phyloP scores from a whole-genome alignment of 2,797 vertebrate genomes.

The Takifugu rubripes region DNA sequence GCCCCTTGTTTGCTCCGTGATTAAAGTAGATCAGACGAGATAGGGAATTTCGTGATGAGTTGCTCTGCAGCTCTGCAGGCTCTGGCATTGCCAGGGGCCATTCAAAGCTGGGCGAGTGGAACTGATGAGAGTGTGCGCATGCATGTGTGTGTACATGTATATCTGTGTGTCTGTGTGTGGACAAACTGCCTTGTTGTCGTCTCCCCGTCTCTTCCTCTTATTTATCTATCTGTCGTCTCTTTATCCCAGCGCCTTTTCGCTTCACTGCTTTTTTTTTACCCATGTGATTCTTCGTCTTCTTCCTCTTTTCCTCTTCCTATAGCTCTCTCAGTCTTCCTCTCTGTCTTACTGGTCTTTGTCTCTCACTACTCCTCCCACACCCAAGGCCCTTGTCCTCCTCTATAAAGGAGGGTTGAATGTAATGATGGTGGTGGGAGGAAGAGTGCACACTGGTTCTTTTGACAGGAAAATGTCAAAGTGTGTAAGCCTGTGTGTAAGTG shows the following conservation, averaged over 20 bases:
- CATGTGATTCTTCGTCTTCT: conserved; percentile 46
- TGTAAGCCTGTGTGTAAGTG: conserved; percentile 49
- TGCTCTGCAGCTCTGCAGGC: conserved; percentile 53
- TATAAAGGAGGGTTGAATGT: conserved; percentile 77
- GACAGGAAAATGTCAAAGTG: conserved; percentile 78
- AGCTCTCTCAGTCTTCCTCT: conserved; percentile 42
- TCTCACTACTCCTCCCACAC: conserved; percentile 29
- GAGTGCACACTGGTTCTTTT: conserved; percentile 76
- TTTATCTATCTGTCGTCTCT: conserved; percentile 66
- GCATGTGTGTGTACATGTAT: conserved; percentile 3
- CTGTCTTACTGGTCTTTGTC: conserved; percentile 35
- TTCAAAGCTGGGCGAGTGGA: conserved; percentile 62
- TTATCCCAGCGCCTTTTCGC: conserved; percentile 56
- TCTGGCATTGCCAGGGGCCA: conserved; percentile 57
- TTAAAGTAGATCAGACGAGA: conserved; percentile 67
- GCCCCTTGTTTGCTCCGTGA: conserved; percentile 57
- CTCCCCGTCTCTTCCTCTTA: conserved; percentile 58
- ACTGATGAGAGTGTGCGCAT: conserved; percentile 52
- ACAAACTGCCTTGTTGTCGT: conserved; percentile 63
- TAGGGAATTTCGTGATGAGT: conserved; percentile 60
- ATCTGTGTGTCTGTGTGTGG: conserved; percentile 31
- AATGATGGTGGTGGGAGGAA: conserved; percentile 67
- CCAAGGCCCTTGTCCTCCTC: conserved; percentile 56
- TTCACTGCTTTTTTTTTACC: conserved; percentile 50
- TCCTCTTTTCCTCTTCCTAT: conserved; percentile 14